Conservation (phyloP, 2,888 invertebrate species). For the Lapara coniferarum region DNA sequence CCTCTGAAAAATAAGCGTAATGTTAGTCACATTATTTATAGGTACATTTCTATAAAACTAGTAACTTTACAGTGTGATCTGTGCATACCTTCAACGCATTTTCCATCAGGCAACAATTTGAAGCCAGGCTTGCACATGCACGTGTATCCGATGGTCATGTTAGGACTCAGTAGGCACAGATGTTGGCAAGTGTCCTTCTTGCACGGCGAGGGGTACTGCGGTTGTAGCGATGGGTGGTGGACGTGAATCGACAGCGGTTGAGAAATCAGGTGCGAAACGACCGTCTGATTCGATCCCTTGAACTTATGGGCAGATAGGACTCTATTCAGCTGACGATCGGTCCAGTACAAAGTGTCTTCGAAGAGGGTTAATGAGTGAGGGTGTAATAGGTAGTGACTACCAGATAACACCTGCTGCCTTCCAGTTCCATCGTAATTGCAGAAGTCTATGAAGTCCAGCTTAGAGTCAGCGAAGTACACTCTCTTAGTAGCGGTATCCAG, state of each 20-base stretch:
- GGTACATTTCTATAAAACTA: background rate
- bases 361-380: conserved; percentile 97
- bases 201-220: conserved; percentile 91
- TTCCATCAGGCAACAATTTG: conserved; percentile 86
- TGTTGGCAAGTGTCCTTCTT: conserved; percentile 88
- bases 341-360: conserved; percentile 98
- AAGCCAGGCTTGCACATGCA: conserved; percentile 97
- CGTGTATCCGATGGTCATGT: conserved; percentile 86
- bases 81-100: conserved; percentile 86
- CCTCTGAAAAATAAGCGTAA: conserved; percentile 82
- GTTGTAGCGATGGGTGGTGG: conserved; percentile 97
- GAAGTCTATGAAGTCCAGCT: conserved; percentile 98
- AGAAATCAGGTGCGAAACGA: conserved; percentile 96
- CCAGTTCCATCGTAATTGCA: conserved; percentile 98
- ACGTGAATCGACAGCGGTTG: conserved; percentile 98
- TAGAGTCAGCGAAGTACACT: conserved; percentile 98
- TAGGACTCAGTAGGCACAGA: conserved; percentile 94
- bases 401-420: conserved; percentile 93
- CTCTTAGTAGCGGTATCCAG: conserved; percentile 96
- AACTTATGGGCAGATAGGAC: conserved; percentile 96
- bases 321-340: conserved; percentile 95
- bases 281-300: conserved; percentile 94
- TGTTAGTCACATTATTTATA: no score
- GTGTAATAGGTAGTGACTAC: conserved; percentile 96
- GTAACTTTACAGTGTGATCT: background rate